phyloP scores from a whole-genome alignment of 2,888 invertebrate species.

The Eristalis intricaria region DNA sequence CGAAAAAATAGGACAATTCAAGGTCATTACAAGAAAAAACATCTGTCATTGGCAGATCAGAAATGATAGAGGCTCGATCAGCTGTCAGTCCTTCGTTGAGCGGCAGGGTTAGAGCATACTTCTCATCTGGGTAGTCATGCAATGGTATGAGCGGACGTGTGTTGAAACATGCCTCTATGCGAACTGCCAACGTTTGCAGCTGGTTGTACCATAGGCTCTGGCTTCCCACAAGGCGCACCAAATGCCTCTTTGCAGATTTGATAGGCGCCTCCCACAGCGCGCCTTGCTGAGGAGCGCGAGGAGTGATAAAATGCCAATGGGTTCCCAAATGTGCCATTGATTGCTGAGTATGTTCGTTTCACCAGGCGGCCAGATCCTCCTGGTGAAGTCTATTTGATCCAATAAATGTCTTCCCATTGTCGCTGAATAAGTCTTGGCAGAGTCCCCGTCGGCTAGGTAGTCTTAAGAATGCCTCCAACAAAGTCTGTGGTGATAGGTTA shows the following conservation, averaged over 20 bases:
- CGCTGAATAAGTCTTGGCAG: conserved; percentile 38
- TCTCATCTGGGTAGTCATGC: conserved; percentile 14
- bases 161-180: conserved; percentile 46
- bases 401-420: conserved; percentile 39
- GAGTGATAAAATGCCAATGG: too few relatives aligned
- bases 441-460: conserved; percentile 20
- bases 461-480: background rate
- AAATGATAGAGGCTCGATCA: too few relatives aligned
- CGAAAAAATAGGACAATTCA: too few relatives aligned
- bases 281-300: conserved; percentile 40
- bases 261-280: conserved; percentile 50
- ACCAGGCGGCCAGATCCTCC: conserved; percentile 4
- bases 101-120: too few relatives aligned
- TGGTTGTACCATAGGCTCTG: too few relatives aligned
- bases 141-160: conserved; percentile 33
- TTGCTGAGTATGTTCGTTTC: conserved; percentile 2
- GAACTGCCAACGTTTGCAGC: too few relatives aligned
- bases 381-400: conserved; percentile 33
- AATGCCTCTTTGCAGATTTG: conserved; percentile 40
- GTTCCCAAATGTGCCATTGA: conserved; percentile 30
- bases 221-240: too few relatives aligned
- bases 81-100: too few relatives aligned
- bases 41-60: too few relatives aligned
- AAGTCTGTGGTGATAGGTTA: background rate
- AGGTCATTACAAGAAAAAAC: too few relatives aligned